phyloP scores from a whole-genome alignment of 2,113 vertebrate species.

The Sinocyclocheilus anophthalmus region DNA sequence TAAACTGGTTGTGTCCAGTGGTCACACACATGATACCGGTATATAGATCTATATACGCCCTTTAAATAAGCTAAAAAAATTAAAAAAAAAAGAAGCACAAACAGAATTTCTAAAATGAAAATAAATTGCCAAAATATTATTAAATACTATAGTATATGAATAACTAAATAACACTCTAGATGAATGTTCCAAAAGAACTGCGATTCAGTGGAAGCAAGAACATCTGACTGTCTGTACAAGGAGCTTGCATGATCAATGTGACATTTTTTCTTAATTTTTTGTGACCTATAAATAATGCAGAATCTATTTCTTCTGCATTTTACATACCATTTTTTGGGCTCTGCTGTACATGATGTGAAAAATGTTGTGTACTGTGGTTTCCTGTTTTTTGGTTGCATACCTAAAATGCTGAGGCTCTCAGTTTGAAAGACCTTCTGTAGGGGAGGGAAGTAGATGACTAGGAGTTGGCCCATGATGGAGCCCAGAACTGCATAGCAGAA shows the following conservation, averaged over 20 bases:
- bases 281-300: neutral
- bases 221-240: neutral
- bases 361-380: neutral
- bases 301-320: neutral
- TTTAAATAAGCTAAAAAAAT: too few relatives aligned
- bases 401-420: slow-evolving; percentile 89
- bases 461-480: slow-evolving; percentile 96
- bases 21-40: too few relatives aligned
- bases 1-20: too few relatives aligned
- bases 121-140: too few relatives aligned
- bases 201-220: neutral
- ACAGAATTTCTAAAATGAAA: too few relatives aligned
- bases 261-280: neutral
- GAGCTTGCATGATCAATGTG: too few relatives aligned
- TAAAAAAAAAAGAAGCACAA: too few relatives aligned
- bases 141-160: too few relatives aligned
- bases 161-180: neutral
- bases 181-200: neutral
- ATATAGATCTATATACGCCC: too few relatives aligned
- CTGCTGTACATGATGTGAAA: neutral
- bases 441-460: slow-evolving; percentile 97
- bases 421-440: slow-evolving; percentile 97
- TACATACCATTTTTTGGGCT: neutral
- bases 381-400: slow-evolving; percentile 67
- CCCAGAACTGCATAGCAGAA: slow-evolving; percentile 96